phyloP scores from a whole-genome alignment of 2,888 invertebrate species.

The Leptinotarsa peninsularis region DNA sequence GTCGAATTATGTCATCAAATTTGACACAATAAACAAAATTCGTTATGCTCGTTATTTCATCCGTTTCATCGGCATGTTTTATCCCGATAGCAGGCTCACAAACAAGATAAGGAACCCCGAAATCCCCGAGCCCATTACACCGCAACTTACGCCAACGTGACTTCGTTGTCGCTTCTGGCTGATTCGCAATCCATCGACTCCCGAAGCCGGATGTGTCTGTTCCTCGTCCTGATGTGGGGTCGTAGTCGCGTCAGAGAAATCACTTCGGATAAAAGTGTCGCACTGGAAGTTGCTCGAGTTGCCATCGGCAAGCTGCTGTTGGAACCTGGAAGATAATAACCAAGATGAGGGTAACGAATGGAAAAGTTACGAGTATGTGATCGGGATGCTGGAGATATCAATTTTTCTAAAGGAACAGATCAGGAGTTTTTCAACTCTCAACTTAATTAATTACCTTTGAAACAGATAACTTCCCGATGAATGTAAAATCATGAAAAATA shows the following conservation, averaged over 20 bases:
- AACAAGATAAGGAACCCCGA: background rate
- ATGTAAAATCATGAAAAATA: too few species aligned
- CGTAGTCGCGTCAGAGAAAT: conserved; percentile 76
- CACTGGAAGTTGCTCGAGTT: conserved; percentile 77
- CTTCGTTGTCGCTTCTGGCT: conserved; percentile 57
- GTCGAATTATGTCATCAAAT: too few species aligned
- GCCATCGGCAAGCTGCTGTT: conserved; percentile 65
- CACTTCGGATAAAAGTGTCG: conserved; percentile 84
- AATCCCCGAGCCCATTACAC: background rate
- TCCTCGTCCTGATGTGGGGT: conserved; percentile 64
- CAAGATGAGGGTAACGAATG: background rate
- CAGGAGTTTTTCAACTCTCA: too few species aligned
- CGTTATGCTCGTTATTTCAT: background rate
- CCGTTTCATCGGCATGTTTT: background rate
- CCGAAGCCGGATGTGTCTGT: conserved; percentile 71
- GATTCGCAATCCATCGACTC: conserved; percentile 71
- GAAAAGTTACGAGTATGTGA: background rate
- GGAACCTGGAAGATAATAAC: conserved; percentile 56
- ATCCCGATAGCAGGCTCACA: background rate
- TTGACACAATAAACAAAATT: too few species aligned
- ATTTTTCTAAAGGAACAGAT: background rate
- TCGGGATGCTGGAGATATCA: background rate
- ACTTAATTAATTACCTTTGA: too few species aligned
- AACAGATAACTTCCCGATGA: too few species aligned
- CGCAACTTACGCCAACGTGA: conserved; percentile 61